Base-by-base conservation (phyloP, 1,140 invertebrate genomes). In the Monochamus saltuarius region DNA sequence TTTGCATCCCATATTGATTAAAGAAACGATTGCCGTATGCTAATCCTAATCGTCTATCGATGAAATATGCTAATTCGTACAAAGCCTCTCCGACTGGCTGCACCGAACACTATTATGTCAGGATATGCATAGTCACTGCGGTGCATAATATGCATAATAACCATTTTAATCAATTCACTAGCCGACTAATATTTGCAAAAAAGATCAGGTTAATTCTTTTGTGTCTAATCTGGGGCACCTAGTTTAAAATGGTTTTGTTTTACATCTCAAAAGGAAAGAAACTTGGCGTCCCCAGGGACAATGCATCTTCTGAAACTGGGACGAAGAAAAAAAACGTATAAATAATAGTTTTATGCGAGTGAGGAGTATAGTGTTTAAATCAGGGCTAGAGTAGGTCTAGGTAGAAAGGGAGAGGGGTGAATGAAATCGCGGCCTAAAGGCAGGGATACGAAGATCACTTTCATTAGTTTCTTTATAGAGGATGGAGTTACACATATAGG, bases 321-420 rank as follows among this genome's bases (percentile, higher is more conserved):
- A 56, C 38, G n/a, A 55, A 29, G 22, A 29, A 34, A 62, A 62
- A 62, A 57, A 57, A 37, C 46, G 54, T 58, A 63, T 59, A 60
- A 60, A 63, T 63, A 63, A 63, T 59, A 47, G 40, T 40, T 49
- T 34, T 46, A 63, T 56, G 47, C 51, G 43, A 60, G 49, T 39
- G 57, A 58, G 61, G 61, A 51, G 38, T 40, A 17, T 17, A 38
- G 22, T 29, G 22, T 7, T 42, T 42, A 42, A 13, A 42, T 13
- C n/a, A 42, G n/a, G 16, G n/a, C n/a, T 17, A 7, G 40, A 42
- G 4, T 37, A 22, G 39, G 53, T 35, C 40, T 62, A 62, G 61
- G 61, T 62, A 62, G 40, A 58, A 57, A 62, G 58, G 36, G 49
- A 51, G 37, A 46, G 46, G 58, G 50, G 40, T 46, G 51, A 53